These are phyloP conservation scores for Nematolebias whitei DNA, from an alignment of 2,113 vertebrate species.

Conservation along the genomic window DNA sequence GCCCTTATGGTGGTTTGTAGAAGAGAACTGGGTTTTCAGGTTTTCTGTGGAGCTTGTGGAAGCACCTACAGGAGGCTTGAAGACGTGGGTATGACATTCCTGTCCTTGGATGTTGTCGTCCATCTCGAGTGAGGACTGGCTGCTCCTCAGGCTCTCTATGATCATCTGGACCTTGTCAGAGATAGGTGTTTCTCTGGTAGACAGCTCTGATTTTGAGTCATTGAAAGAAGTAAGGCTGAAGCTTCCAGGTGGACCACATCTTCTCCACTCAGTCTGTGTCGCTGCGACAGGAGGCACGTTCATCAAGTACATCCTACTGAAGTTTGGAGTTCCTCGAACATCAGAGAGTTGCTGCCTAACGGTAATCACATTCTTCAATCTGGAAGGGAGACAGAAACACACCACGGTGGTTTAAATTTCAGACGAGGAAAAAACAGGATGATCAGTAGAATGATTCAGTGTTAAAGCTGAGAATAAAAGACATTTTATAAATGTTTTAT, in stretches of 20 bases:
- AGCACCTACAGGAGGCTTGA: conserved; percentile 48
- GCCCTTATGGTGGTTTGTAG: conserved; percentile 55
- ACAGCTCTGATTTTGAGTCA: conserved; percentile 80
- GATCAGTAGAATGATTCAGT: too few relatives aligned
- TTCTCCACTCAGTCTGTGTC: conserved; percentile 91
- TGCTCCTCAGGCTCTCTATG: conserved; percentile 88
- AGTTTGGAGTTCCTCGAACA: conserved; percentile 55
- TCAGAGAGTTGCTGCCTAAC: conserved; percentile 48
- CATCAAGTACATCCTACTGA: conserved; percentile 97
- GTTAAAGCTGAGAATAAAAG: too few relatives aligned
- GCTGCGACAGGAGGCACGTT: conserved; percentile 87
- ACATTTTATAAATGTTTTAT: too few relatives aligned
- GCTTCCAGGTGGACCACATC: conserved; percentile 82
- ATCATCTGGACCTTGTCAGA: conserved; percentile 91
- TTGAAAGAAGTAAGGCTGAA: conserved; percentile 89
- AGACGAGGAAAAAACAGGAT: too few relatives aligned
- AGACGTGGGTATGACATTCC: conserved; percentile 56
- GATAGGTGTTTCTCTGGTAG: conserved; percentile 79
- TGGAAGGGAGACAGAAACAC: conserved; percentile 26
- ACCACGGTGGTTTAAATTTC: background rate
- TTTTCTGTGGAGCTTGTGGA: conserved; percentile 48
- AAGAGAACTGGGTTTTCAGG: conserved; percentile 29
- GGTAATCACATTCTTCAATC: conserved; percentile 80
- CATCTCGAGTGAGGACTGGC: conserved; percentile 86
- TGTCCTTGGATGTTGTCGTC: conserved; percentile 80